Base-by-base conservation (phyloP, 2,888 invertebrate species). In the Anthoptus insignis region DNA sequence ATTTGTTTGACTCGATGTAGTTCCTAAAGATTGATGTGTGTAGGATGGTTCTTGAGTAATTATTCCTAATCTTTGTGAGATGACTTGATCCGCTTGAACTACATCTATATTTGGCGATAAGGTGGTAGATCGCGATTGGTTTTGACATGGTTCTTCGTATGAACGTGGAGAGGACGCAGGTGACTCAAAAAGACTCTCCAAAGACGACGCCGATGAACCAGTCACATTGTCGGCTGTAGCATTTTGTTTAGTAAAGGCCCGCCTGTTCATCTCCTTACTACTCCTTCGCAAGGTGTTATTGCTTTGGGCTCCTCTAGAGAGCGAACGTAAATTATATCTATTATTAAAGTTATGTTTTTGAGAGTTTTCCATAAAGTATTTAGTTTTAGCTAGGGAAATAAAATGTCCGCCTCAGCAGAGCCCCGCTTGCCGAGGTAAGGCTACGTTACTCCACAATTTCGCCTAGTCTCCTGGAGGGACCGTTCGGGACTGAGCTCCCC, bases 341-440 rank as follows among this genome's bases (percentile, higher is more conserved):
- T 8, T 19, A 9, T 34, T 34, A 34, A 13, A 13, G 13, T 34
- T 34, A 34, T 13, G 34, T 21, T 19, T 45, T 5, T 21, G 45
- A 0, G 21, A 45, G 11, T 45, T 45, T 8, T 45, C 11, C 45
- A 45, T 45, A 45, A 8, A 8, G 9, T 45, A 21, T 19, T 21
- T 21, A 21, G 21, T 11, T 11, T 16, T 29, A 52, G 50, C 50
- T 29, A 52, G 50, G 50, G 50, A 52, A 52, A 27, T 50, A 52
- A 52, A 49, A 16, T 3, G 50, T 52, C 50, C 50, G 16, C 13
- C 50, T 29, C 50, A 29, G 50, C 50, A 52, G 50, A 14, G 50
- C 50, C 50, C 50, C 50, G 50, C 50, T 24, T 52, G 50, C 50
- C 19, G 13, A 29, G 29, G 14, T 52, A 52, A 52, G 50, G 50